These are phyloP conservation scores for Pandemis cinnamomeana DNA, from an alignment of 2,888 invertebrate genomes.

Conservation along the genomic window DNA sequence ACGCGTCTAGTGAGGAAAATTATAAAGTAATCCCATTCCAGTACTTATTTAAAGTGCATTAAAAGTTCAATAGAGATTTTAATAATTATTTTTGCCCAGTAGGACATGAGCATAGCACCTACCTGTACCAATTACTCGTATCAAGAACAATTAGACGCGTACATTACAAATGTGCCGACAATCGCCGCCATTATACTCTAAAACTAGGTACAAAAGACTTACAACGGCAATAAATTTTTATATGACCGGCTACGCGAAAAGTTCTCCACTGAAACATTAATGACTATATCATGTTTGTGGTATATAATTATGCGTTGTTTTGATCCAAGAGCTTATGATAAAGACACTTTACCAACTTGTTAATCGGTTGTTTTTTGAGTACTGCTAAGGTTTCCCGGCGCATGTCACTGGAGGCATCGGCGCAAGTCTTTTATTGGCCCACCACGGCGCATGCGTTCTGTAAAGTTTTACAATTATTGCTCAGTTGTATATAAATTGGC, in stretches of 20 bases:
- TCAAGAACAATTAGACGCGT: slow-evolving; percentile 5
- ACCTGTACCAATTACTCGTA: background rate
- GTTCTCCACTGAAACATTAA: slow-evolving; percentile 1
- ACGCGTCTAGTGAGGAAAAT: background rate
- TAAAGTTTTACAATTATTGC: slow-evolving; percentile 39
- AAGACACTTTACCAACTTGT: background rate
- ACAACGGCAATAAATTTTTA: slow-evolving; percentile 6
- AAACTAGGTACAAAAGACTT: slow-evolving; percentile 18
- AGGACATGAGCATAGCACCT: background rate
- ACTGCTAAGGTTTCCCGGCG: slow-evolving; percentile 61
- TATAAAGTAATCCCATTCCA: background rate
- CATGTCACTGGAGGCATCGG: slow-evolving; percentile 44
- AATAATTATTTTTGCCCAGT: background rate
- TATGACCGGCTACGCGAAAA: background rate
- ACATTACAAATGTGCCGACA: slow-evolving; percentile 3
- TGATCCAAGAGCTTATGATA: slow-evolving; percentile 51
- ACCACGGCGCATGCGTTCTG: slow-evolving; percentile 40
- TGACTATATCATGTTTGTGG: slow-evolving; percentile 26
- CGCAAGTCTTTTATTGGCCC: slow-evolving; percentile 44
- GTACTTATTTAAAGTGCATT: background rate
- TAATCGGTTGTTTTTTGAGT: slow-evolving; percentile 24
- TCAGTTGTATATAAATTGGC: slow-evolving; percentile 20
- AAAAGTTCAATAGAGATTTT: background rate
- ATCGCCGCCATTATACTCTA: slow-evolving; percentile 2
- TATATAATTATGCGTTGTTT: slow-evolving; percentile 54